A percentile compares a stretch with the other conserved stretches of the same genome.
Evolutionary conservation across 2,113 vertebrate genomes (phyloP).

Genomic region (Leptobrachium leishanense): DNA sequence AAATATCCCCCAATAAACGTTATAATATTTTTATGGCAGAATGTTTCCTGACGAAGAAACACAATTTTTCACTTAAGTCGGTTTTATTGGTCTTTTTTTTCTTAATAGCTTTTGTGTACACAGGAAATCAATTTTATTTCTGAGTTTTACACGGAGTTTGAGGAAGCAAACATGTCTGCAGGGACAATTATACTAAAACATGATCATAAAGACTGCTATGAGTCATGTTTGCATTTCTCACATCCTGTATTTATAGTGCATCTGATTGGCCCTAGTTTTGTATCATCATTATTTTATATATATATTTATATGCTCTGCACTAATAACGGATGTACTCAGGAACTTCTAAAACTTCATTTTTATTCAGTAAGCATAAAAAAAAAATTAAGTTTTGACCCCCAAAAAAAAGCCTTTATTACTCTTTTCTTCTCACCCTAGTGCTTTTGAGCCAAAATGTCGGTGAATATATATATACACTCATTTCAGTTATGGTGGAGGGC

Average conservation of each 20-base stretch:
- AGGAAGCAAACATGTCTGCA: constrained; percentile 34
- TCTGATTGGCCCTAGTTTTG: neutral
- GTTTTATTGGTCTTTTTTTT: constrained; percentile 42
- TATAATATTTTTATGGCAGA: constrained; percentile 30
- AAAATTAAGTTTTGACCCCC: too few species aligned
- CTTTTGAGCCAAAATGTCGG: too few species aligned
- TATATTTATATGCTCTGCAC: too few species aligned
- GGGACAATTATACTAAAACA: constrained; percentile 19
- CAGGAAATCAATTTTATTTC: constrained; percentile 42
- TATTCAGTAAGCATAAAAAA: too few species aligned
- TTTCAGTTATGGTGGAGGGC: too few species aligned
- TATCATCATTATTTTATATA: neutral
- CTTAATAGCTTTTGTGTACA: constrained; percentile 39
- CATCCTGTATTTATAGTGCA: neutral
- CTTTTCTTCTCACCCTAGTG: too few species aligned
- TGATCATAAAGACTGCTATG: constrained; percentile 6
- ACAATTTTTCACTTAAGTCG: constrained; percentile 33
- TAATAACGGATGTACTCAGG: too few species aligned
- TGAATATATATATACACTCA: too few species aligned
- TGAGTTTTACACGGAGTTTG: constrained; percentile 17
- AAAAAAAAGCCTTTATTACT: too few species aligned
- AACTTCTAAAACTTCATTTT: too few species aligned
- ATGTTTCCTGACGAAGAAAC: constrained; percentile 39
- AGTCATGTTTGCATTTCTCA: constrained; percentile 3
- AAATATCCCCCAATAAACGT: constrained; percentile 1